A percentile compares a stretch with the other conserved stretches of the same genome.
phyloP scores from a whole-genome alignment of 2,888 invertebrate genomes.

The Matsumyia berberina region DNA sequence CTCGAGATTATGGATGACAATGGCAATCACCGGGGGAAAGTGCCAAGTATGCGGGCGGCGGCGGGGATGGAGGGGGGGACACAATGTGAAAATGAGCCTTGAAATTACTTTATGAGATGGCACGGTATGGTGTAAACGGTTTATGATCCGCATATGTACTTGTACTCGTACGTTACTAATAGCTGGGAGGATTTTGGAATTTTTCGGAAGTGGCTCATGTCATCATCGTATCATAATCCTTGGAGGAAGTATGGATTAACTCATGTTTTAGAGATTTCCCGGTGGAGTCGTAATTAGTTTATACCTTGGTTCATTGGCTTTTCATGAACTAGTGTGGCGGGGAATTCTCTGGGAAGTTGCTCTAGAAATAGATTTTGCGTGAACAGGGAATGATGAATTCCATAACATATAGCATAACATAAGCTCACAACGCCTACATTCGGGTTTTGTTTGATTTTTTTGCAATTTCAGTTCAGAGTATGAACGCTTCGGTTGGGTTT shows the following conservation, averaged over 20 bases:
- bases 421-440: too few species aligned
- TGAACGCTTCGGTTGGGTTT: too few species aligned
- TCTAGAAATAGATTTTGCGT: background rate
- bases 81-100: slow-evolving; percentile 36
- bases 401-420: too few species aligned
- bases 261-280: background rate
- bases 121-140: slow-evolving; percentile 2
- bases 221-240: slow-evolving; percentile 9
- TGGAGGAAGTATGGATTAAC: slow-evolving; percentile 4
- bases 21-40: slow-evolving; percentile 7
- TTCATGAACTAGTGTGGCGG: background rate
- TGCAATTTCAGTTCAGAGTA: too few species aligned
- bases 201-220: slow-evolving; percentile 4
- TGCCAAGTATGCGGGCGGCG: slow-evolving; percentile 1
- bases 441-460: too few species aligned
- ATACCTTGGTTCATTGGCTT: background rate
- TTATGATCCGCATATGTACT: slow-evolving; percentile 14
- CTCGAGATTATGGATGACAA: slow-evolving; percentile 16
- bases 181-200: background rate
- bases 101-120: slow-evolving; percentile 19
- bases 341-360: background rate
- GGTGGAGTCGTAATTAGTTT: background rate
- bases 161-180: slow-evolving; percentile 5
- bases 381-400: background rate
- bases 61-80: too few species aligned